These are phyloP conservation scores for Vidua chalybeata DNA, from an alignment of 2,113 vertebrate species.

Conservation along the genomic window DNA sequence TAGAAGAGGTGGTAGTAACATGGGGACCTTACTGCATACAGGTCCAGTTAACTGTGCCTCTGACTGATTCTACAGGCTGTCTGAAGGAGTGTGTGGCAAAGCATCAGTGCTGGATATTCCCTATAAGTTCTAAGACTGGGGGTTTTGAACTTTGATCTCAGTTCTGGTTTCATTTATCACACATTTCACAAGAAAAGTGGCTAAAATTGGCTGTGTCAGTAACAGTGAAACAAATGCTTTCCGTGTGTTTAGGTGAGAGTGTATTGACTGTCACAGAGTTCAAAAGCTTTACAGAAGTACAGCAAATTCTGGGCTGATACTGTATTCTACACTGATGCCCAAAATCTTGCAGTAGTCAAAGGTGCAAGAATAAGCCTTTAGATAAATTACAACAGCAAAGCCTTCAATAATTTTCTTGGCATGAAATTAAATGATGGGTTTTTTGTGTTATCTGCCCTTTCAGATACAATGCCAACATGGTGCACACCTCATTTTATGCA, in stretches of 20 bases:
- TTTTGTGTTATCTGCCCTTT: not conserved
- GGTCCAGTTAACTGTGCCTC: not conserved
- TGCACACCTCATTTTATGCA: not conserved
- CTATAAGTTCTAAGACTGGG: not conserved
- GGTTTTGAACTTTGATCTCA: not conserved
- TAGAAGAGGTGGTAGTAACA: not conserved
- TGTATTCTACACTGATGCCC: not conserved
- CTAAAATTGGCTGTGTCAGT: not conserved
- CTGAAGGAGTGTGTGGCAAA: not conserved
- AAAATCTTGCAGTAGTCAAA: not conserved
- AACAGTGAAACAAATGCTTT: not conserved
- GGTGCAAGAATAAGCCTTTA: not conserved
- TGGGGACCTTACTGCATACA: accelerated
- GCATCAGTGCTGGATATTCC: not conserved
- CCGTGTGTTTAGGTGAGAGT: not conserved
- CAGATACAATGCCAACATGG: not conserved
- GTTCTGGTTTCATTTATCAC: not conserved
- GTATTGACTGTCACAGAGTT: not conserved
- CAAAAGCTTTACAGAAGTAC: not conserved
- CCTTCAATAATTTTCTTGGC: not conserved
- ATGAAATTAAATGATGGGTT: not conserved
- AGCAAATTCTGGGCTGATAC: not conserved
- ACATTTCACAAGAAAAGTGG: not conserved
- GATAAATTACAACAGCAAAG: not conserved
- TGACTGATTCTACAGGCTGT: not conserved